Conservation (phyloP, 1,140 invertebrate species). For the Dendroctonus ponderosae region DNA sequence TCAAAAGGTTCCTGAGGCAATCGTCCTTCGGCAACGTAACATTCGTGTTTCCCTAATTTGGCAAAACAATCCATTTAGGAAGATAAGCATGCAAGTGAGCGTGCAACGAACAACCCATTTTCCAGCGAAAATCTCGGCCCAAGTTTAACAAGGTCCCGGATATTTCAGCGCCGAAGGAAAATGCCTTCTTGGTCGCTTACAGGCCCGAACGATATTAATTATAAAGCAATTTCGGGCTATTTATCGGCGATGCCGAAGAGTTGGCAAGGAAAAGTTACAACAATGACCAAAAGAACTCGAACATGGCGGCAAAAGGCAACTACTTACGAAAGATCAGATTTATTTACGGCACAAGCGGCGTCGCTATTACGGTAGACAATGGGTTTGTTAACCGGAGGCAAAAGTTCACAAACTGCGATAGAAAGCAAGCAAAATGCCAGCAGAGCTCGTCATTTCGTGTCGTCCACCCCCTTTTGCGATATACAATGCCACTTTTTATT, state of each 20-base stretch:
- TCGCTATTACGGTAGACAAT: slow-evolving; percentile 4
- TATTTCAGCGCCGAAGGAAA: slow-evolving; percentile 13
- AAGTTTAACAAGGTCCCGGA: slow-evolving; percentile 17
- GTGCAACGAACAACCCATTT: slow-evolving; percentile 21
- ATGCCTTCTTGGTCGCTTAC: neutral
- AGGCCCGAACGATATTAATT: neutral
- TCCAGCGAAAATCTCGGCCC: slow-evolving; percentile 20
- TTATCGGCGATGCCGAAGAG: neutral
- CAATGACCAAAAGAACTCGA: slow-evolving; percentile 3
- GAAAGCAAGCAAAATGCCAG: too few relatives aligned
- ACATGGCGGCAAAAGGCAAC: neutral
- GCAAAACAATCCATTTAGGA: slow-evolving; percentile 28
- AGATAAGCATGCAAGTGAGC: slow-evolving; percentile 30
- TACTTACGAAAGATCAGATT: slow-evolving; percentile 6
- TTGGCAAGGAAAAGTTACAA: slow-evolving; percentile 1
- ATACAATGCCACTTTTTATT: too few relatives aligned
- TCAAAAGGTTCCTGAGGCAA: slow-evolving; percentile 5
- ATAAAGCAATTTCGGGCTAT: neutral
- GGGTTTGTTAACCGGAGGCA: slow-evolving; percentile 12
- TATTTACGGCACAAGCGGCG: slow-evolving; percentile 8
- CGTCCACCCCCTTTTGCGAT: too few relatives aligned
- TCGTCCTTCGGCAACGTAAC: slow-evolving; percentile 11
- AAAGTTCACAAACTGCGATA: slow-evolving; percentile 1
- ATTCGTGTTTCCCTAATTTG: slow-evolving; percentile 26
- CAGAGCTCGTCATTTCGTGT: too few relatives aligned